Percentiles rank a stretch among this genome's conserved stretches.
These are phyloP conservation scores for Stichopus chloronotus DNA, from an alignment of 35 echinoderm and acorn worm species.

Conservation along the genomic window DNA sequence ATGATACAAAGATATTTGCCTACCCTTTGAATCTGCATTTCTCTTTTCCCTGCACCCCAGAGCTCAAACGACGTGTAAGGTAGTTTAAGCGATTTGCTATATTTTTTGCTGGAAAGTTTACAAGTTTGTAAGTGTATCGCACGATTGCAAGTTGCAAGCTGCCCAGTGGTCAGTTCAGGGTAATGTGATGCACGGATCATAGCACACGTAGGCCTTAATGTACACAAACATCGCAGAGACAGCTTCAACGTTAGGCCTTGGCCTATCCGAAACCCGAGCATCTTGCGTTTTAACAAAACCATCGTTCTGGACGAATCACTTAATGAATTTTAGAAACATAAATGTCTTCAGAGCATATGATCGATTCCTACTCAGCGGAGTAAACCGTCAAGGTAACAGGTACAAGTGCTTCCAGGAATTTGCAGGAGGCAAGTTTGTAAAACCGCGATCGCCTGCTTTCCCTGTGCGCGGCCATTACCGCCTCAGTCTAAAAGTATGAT, in stretches of 20 bases:
- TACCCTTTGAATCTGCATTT: conserved; percentile 78
- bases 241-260: not conserved
- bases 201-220: not conserved
- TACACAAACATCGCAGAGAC: conserved; percentile 1
- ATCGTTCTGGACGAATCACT: not conserved
- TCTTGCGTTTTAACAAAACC: not conserved
- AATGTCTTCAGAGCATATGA: too few relatives aligned
- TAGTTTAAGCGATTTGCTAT: conserved; percentile 81
- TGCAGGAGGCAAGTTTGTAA: too few relatives aligned
- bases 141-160: not conserved
- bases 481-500: too few relatives aligned
- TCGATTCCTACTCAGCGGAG: too few relatives aligned
- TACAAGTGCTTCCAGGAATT: too few relatives aligned
- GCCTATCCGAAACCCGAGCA: not conserved
- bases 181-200: not conserved
- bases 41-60: conserved; percentile 95
- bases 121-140: not conserved
- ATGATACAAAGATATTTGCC: not conserved
- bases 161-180: not conserved
- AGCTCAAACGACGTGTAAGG: conserved; percentile 92
- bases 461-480: too few relatives aligned
- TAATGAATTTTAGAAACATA: too few relatives aligned
- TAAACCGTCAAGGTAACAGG: too few relatives aligned
- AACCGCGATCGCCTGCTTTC: too few relatives aligned
- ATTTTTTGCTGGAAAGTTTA: conserved; percentile 63